Base-by-base conservation (phyloP, 2,113 vertebrate species). In the Dromiciops gliroides region DNA sequence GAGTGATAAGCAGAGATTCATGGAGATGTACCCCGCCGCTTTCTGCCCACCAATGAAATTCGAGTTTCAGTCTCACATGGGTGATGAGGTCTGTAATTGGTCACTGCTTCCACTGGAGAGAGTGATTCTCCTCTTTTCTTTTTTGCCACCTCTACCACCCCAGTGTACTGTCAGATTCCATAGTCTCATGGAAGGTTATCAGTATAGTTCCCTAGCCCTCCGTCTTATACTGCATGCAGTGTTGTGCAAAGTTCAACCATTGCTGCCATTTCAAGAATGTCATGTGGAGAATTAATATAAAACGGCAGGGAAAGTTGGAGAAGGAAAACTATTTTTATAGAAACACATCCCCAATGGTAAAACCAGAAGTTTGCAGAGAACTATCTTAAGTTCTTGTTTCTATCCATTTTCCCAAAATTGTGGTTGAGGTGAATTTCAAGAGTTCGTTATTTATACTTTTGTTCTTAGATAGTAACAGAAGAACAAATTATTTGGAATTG, bases 61-160 rank as follows among this genome's bases (percentile, higher is more conserved):
- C 98, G 99, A 99, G 96, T 99, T 99, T 98, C 99, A 99, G 95
- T 98, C 99, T 97, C 99, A 99, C 97, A 99, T 99, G 99, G 99
- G 99, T 91, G 99, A 99, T 96, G 99, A 99, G 99, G 99, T 99
- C 91, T 98, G 99, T 98, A 95, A 92, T 75, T 93, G 48, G 56
- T 89, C 49, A 48, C 95, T 95, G 5, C 92, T 94, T 25, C 52
- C 93, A 53, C 47, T 92, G 50, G 48, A 7, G 23, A 47, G 14
- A 67, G 92, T 92, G 3, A 96, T 24, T 93, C 28, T 93, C 92
- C 12, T 28, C 48, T 67, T 93, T 6, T 0, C 44, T 89, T 89
- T 88, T 88, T 95, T 56, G 22, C 90, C 52, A 67, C 48, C 22
- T 95, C n/a, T 48, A 91, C 0, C 51, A 67, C 50, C 47, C 23